Evolutionary conservation across 2,797 vertebrate genomes (phyloP).

Genomic region (Carcharodon carcharias): DNA sequence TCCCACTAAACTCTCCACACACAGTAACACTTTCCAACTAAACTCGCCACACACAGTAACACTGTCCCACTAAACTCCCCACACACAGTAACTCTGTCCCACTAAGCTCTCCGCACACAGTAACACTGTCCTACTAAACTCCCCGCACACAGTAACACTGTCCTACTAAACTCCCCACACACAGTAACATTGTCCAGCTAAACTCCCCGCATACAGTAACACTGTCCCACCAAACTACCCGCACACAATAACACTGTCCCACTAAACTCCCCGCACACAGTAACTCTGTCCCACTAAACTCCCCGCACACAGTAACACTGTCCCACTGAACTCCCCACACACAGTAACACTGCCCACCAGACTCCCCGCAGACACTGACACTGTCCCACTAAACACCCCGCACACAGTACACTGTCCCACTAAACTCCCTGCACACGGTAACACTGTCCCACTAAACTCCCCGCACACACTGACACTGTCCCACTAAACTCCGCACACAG

Average conservation of each 20-base stretch:
- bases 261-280: not conserved
- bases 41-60: not conserved
- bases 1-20: not conserved
- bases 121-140: not conserved
- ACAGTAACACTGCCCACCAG: not conserved
- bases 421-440: not conserved
- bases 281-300: not conserved
- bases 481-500: too few relatives aligned
- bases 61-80: not conserved
- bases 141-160: not conserved
- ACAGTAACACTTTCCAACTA: not conserved
- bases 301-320: too few relatives aligned
- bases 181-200: not conserved
- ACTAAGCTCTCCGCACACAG: not conserved
- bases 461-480: not conserved
- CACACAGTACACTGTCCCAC: too few relatives aligned
- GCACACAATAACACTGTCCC: not conserved
- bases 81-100: not conserved
- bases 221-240: not conserved
- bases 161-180: not conserved
- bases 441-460: not conserved
- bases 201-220: not conserved
- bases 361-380: not conserved
- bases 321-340: not conserved
- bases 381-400: too few relatives aligned